Base-by-base conservation (phyloP, 2,888 invertebrate species). In the Chrysomela aeneicollis region DNA sequence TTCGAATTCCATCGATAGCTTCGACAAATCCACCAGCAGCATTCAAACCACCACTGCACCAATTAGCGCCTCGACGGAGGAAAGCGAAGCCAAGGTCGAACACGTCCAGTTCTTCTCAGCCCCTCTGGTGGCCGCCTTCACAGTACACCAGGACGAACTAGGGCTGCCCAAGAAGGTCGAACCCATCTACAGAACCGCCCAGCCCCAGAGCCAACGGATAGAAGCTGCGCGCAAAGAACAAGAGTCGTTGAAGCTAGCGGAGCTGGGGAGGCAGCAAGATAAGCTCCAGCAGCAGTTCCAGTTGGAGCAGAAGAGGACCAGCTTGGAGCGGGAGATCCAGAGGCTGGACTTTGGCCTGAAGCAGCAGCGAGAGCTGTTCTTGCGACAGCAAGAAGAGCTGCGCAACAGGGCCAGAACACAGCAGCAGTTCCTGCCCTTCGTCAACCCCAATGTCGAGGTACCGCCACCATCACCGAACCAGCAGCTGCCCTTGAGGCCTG, bases 101-200 rank as follows among this genome's bases (percentile, higher is more conserved):
- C 87, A 90, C 76, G 92, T 93, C 0, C 92, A 93, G 80, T 92
- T 94, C 55, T 92, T 90, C 76, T 89, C 90, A 71, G 93, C 93
- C 1, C 93, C 94, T 0, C 79, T 94, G 64, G 91, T 94, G 0
- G 92, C 93, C 1, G 94, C 94, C 0, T 94, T 94, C 76, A 94
- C 94, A 0, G 92, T 94, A 0, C 92, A 94, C 70, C 90, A 94
- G 81, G 93, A 94, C 77, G 90, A 89, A 70, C 86, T 86, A 26
- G 94, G 94, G 0, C 78, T 89, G n/a, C 92, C 94, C 0, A 90
- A 91, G 73, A 91, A 90, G 79, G 91, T 93, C 0, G 89, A 92
- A 57, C 92, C 93, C 0, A 86, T 92, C 73, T 88, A 86, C 76
- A 88, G 88, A 75, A 85, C 68, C 1, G 53, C 35, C 9, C 9